Evolutionary conservation across 1,140 invertebrate genomes (phyloP).

Genomic region (Drosophila aff.): DNA sequence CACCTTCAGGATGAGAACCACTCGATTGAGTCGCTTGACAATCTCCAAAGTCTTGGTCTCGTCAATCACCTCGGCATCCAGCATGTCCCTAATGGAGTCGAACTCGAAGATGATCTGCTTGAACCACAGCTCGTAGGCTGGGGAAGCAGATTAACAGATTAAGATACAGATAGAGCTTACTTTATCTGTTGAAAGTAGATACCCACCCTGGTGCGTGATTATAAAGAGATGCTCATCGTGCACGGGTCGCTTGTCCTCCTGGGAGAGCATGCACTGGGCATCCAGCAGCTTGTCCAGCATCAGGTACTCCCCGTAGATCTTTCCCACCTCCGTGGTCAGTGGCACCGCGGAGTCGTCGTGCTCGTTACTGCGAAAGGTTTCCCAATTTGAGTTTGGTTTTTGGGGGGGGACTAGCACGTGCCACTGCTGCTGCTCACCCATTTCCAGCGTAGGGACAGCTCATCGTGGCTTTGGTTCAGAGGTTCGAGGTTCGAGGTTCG

Average conservation of each 20-base stretch:
- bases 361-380: slow-evolving; percentile 44
- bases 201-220: slow-evolving; percentile 97
- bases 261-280: slow-evolving; percentile 94
- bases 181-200: too few species aligned
- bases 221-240: slow-evolving; percentile 99
- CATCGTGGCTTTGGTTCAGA: slow-evolving; percentile 44
- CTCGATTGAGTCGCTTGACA: slow-evolving; percentile 95
- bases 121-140: slow-evolving; percentile 99
- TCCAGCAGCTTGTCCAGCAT: slow-evolving; percentile 95
- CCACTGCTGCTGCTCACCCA: slow-evolving; percentile 45
- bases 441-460: slow-evolving; percentile 76
- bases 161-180: background rate
- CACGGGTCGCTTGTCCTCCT: slow-evolving; percentile 89
- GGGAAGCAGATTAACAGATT: background rate
- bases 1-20: slow-evolving; percentile 98
- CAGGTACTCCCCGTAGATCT: slow-evolving; percentile 94
- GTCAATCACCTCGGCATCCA: slow-evolving; percentile 92
- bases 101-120: slow-evolving; percentile 99
- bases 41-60: slow-evolving; percentile 97
- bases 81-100: slow-evolving; percentile 94
- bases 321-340: slow-evolving; percentile 88
- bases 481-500: slow-evolving; percentile 27
- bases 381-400: background rate
- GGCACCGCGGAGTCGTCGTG: slow-evolving; percentile 77
- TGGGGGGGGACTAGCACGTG: background rate